Base-by-base conservation (phyloP, 1,140 invertebrate species). In the Drosophila melanica region DNA sequence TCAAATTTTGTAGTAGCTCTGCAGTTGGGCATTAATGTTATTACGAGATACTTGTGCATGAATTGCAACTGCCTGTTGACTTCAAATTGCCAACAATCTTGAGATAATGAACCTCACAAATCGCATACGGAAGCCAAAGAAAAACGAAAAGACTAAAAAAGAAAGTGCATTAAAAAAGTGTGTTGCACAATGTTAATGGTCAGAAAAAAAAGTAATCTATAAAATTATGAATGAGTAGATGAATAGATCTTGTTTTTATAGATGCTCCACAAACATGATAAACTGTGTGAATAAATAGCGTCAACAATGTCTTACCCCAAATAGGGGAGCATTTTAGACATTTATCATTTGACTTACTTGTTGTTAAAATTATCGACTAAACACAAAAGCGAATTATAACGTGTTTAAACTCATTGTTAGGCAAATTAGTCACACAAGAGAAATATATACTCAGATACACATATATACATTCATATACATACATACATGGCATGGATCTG, bases 311-410 rank as follows among this genome's bases (percentile, higher is more conserved):
- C 42, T 16, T 50, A 51, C 23, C 12, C n/a, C 41, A 58, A 57
- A 63, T 14, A 35, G 50, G 67, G 51, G 20, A 23, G 51, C 14
- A 16, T 33, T 45, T 62, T 39, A 60, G 64, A 63, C 64, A 78
- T 87, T 79, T 62, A 82, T 82, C 75, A 87, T 55, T 44, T 39
- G 45, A 47, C 12, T 55, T 42, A 65, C 58, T 71, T 86, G 67
- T 80, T 80, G 72, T 55, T 55, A 23, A 58, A 18, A 12, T 51
- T 45, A 45, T 20, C 47, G 50, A 63, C 76, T 47, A 85, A 85
- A 79, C 66, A 85, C 77, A 80, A 80, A 67, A 55, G 63, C 57
- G 62, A 69, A 81, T 87, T 87, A 87, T 76, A 86, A 59, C 81
- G 60, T 81, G 55, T 57, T 79, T 79, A 79, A 79, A 69, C 45